Base-by-base conservation (phyloP, 2,888 invertebrate species). In the Drosophila tanythrix region DNA sequence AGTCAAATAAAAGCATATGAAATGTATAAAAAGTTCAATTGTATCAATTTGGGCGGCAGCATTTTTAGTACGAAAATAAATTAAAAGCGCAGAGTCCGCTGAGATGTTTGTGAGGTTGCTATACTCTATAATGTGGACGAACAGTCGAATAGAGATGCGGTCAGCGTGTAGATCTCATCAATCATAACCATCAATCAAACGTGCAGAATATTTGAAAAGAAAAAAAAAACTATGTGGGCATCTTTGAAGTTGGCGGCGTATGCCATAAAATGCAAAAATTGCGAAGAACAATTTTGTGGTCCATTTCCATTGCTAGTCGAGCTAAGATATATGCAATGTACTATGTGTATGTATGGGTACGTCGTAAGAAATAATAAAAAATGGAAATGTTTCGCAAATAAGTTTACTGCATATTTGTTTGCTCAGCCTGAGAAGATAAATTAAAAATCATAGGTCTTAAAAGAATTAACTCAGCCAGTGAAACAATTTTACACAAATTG, bases 161-260 rank as follows among this genome's bases (percentile, higher is more conserved):
- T 59, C 76, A 71, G 74, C 66, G 60, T 61, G 69, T 29, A 55
- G 65, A 70, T 61, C 73, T 77, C 89, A 88, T 87, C 87, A 88
- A 87, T 89, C 86, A 83, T 85, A 79, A 67, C 70, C 88, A 87
- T 89, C 87, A 87, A 87, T 87, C 88, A 89, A 83, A 78, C 64
- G 73, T 55, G 66, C 57, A 51, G 56, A 70, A 18, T 58, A 25
- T n/a, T n/a, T 21, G 29, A 25, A 8, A 46, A 46, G n/a, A 43
- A 70, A 61, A 52, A 21, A 48, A 52, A 50, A 50, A 57, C 25
- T 4, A 15, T 51, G 18, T 36, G 43, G 27, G 52, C 33, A 81
- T 77, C 86, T 87, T 87, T 87, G 86, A 87, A 88, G 86, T 85
- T 73, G 56, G 70, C 81, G 86, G 72, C 83, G 40, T n/a, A 57